phyloP scores from a whole-genome alignment of 2,113 vertebrate species.

The Corydoras maculifer region DNA sequence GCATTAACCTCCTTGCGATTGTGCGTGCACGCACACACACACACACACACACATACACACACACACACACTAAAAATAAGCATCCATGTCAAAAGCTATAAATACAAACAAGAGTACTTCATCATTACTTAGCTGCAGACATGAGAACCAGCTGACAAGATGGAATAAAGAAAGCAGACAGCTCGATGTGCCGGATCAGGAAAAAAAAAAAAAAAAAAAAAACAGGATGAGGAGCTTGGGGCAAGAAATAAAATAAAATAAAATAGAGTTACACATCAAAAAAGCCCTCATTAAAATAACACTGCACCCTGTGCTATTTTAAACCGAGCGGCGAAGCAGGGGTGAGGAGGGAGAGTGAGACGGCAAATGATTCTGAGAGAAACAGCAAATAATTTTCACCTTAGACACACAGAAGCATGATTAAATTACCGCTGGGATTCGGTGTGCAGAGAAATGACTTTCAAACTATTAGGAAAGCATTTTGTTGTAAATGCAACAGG shows the following conservation, averaged over 20 bases:
- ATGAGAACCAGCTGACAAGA: background rate
- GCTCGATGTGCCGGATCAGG: background rate
- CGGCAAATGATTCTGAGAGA: background rate
- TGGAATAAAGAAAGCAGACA: background rate
- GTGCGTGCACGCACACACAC: conserved; percentile 1
- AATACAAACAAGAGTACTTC: background rate
- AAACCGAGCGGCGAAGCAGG: background rate
- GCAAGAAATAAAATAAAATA: background rate
- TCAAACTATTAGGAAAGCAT: background rate
- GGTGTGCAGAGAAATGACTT: background rate
- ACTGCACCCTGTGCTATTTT: background rate
- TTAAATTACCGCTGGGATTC: too few relatives aligned
- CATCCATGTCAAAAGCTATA: background rate
- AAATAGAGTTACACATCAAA: background rate
- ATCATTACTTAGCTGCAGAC: background rate
- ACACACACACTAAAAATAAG: background rate
- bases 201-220: background rate
- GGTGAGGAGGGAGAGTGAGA: background rate
- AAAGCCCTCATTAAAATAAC: conserved; percentile 1
- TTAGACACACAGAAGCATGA: background rate
- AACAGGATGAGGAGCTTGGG: background rate
- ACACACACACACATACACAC: background rate
- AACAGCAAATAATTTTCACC: background rate
- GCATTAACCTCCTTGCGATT: background rate
- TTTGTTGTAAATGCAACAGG: background rate